Evolutionary conservation across 2,113 vertebrate genomes (phyloP).

Genomic region (Poeciliopsis retropinna): DNA sequence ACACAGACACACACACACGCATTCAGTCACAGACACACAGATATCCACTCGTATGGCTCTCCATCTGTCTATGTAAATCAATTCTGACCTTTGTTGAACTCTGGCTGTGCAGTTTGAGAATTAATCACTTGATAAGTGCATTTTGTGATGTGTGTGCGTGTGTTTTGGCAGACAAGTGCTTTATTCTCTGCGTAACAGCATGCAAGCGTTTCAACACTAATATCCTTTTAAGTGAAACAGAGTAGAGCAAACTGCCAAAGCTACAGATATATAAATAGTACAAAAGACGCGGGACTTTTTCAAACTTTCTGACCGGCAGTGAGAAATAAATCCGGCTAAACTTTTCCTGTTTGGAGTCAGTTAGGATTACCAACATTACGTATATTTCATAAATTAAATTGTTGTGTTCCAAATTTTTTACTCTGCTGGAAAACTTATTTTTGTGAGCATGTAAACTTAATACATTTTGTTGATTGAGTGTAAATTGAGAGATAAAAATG

Average conservation of each 20-base stretch:
- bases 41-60: slow-evolving; percentile 61
- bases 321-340: not conserved
- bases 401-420: not conserved
- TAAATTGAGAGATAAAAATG: not conserved
- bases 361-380: not conserved
- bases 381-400: not conserved
- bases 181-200: slow-evolving; percentile 25
- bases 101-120: slow-evolving; percentile 74
- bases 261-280: slow-evolving; percentile 9
- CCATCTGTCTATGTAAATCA: slow-evolving; percentile 81
- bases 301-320: not conserved
- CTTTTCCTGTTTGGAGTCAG: not conserved
- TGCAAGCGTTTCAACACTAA: slow-evolving; percentile 5
- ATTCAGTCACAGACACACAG: slow-evolving; percentile 26
- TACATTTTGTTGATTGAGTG: not conserved
- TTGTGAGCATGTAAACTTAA: not conserved
- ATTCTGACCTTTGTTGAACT: slow-evolving; percentile 73
- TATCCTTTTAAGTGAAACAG: slow-evolving; percentile 22
- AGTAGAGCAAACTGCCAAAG: slow-evolving; percentile 25
- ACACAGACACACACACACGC: slow-evolving; percentile 22
- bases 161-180: slow-evolving; percentile 5
- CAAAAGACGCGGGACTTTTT: not conserved
- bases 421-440: not conserved
- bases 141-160: slow-evolving; percentile 25
- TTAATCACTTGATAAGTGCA: slow-evolving; percentile 77